Percentiles rank a stretch among this genome's conserved stretches.
Evolutionary conservation across 2,797 vertebrate species (phyloP).

Genomic region (Neomorphus geoffroyi): DNA sequence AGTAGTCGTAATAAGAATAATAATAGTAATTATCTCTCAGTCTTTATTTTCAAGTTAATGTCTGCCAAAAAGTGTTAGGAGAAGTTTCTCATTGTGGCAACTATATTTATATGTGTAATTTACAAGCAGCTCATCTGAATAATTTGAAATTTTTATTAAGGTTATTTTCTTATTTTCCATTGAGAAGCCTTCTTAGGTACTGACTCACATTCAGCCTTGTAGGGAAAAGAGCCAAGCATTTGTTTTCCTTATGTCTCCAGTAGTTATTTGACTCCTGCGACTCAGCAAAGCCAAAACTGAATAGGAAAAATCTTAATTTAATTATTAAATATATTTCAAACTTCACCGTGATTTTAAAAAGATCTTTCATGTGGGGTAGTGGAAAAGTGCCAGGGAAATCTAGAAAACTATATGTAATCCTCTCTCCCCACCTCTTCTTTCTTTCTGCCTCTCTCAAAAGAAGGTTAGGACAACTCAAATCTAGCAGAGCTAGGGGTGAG

Average conservation of each 20-base stretch:
- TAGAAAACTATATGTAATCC: background rate
- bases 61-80: constrained; percentile 60
- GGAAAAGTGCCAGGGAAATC: constrained; percentile 2
- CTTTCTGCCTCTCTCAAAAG: background rate
- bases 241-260: constrained; percentile 59
- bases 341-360: constrained; percentile 17
- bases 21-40: constrained; percentile 35
- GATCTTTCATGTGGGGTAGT: constrained; percentile 34
- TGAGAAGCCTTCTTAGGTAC: constrained; percentile 48
- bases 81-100: constrained; percentile 61
- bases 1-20: constrained; percentile 36
- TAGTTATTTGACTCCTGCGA: constrained; percentile 55
- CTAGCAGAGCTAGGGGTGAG: background rate
- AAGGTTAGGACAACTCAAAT: background rate
- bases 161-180: constrained; percentile 62
- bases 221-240: constrained; percentile 48
- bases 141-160: constrained; percentile 66
- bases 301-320: constrained; percentile 44
- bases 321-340: constrained; percentile 51
- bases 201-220: constrained; percentile 44
- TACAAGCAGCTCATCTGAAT: constrained; percentile 56
- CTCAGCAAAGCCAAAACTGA: constrained; percentile 47
- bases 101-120: constrained; percentile 44
- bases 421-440: background rate
- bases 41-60: constrained; percentile 56